These are phyloP conservation scores for Holotrichia oblita DNA, from an alignment of 1,140 invertebrate species.

Conservation along the genomic window DNA sequence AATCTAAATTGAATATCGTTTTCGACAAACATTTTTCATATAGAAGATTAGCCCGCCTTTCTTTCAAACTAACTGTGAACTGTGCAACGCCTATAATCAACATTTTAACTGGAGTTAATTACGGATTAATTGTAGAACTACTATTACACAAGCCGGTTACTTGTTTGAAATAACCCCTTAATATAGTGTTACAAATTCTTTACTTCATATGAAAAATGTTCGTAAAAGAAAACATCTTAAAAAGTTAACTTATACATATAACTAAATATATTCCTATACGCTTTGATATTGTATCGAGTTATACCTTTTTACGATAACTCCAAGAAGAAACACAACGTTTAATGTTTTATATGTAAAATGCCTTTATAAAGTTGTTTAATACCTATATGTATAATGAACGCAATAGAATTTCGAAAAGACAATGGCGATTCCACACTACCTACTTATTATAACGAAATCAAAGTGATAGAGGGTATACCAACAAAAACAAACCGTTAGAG, in stretches of 20 bases:
- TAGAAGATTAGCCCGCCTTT: too few species aligned
- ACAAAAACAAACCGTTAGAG: background rate
- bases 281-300: background rate
- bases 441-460: background rate
- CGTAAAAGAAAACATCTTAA: background rate
- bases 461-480: background rate
- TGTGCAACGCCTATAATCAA: too few species aligned
- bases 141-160: too few species aligned
- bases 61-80: too few species aligned
- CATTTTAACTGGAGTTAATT: too few species aligned
- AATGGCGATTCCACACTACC: too few species aligned
- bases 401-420: background rate
- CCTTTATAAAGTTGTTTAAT: background rate
- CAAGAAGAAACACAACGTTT: background rate
- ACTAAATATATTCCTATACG: constrained; percentile 1
- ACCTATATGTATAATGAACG: background rate
- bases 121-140: too few species aligned
- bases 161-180: background rate
- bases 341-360: background rate
- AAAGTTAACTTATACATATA: background rate
- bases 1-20: background rate
- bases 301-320: background rate
- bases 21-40: too few species aligned
- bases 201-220: background rate
- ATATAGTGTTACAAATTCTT: background rate